Evolutionary conservation across 2,888 invertebrate species (phyloP).

Genomic region (Itoplectis maculator): DNA sequence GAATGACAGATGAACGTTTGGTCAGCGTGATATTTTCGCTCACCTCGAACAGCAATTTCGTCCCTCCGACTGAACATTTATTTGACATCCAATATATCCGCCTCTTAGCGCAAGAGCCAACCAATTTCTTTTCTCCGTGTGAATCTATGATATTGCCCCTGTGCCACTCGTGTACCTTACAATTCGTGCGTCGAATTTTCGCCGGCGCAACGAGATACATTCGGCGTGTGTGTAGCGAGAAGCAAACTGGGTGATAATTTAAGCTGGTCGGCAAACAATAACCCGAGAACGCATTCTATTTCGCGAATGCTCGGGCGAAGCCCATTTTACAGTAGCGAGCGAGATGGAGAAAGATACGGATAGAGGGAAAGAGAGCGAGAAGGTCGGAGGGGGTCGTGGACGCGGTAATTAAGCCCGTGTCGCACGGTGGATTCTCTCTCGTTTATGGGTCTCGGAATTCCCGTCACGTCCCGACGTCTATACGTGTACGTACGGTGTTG

Average conservation of each 20-base stretch:
- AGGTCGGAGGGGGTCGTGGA: slow-evolving; percentile 26
- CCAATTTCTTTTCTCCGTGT: not conserved
- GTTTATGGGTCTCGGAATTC: slow-evolving; percentile 72
- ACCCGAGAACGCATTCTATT: slow-evolving; percentile 47
- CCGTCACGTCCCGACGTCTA: slow-evolving; percentile 73
- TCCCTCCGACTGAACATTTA: too few relatives aligned
- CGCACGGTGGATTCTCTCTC: slow-evolving; percentile 65
- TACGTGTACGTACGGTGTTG: slow-evolving; percentile 71
- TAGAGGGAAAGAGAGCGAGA: slow-evolving; percentile 10
- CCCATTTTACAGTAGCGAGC: slow-evolving; percentile 14
- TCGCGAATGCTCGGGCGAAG: slow-evolving; percentile 45
- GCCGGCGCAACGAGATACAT: not conserved
- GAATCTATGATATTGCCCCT: not conserved
- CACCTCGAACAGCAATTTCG: too few relatives aligned
- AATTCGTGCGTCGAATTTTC: not conserved
- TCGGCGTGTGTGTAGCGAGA: slow-evolving; percentile 3
- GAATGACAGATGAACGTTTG: too few relatives aligned
- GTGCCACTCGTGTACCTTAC: not conserved
- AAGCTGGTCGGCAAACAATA: slow-evolving; percentile 51
- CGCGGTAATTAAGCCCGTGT: slow-evolving; percentile 69
- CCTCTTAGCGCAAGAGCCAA: too few relatives aligned
- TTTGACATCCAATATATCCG: not conserved
- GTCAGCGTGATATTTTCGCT: too few relatives aligned
- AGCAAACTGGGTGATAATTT: slow-evolving; percentile 54
- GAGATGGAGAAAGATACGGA: too few relatives aligned